Evolutionary conservation across 2,113 vertebrate genomes (phyloP).

Genomic region (Corydoras maculifer): DNA sequence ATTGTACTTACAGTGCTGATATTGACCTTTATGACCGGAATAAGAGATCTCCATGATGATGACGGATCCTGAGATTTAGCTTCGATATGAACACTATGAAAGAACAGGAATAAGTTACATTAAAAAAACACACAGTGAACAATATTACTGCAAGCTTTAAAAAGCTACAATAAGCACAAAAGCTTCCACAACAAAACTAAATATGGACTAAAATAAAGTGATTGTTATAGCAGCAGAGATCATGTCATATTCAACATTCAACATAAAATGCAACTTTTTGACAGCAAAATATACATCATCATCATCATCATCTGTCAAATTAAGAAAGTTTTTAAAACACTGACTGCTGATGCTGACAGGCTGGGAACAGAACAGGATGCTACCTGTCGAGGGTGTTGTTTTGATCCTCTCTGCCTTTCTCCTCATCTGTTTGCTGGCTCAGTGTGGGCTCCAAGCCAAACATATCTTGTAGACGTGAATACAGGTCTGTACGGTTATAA

Average conservation of each 20-base stretch:
- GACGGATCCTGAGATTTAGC: slow-evolving; percentile 82
- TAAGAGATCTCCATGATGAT: slow-evolving; percentile 95
- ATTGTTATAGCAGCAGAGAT: too few species aligned
- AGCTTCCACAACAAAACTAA: not conserved
- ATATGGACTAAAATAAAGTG: too few species aligned
- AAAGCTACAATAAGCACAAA: not conserved
- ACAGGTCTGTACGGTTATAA: slow-evolving; percentile 93
- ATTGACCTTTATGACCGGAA: slow-evolving; percentile 96
- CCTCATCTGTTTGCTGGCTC: slow-evolving; percentile 76
- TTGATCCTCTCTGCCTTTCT: slow-evolving; percentile 69
- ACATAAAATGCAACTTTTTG: too few species aligned
- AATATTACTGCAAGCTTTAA: not conserved
- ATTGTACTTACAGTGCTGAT: slow-evolving; percentile 87
- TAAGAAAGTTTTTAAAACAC: not conserved
- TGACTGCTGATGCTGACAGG: not conserved
- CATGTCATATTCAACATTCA: too few species aligned
- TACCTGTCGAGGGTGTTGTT: slow-evolving; percentile 80
- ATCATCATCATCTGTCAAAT: too few species aligned
- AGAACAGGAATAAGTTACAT: not conserved
- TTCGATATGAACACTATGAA: slow-evolving; percentile 79
- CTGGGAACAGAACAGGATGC: not conserved
- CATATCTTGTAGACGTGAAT: slow-evolving; percentile 84
- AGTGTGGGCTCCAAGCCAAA: slow-evolving; percentile 94
- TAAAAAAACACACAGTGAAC: not conserved
- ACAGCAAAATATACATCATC: too few species aligned